Conservation (phyloP, 2,888 invertebrate genomes). For the Prenolepis imparis region DNA sequence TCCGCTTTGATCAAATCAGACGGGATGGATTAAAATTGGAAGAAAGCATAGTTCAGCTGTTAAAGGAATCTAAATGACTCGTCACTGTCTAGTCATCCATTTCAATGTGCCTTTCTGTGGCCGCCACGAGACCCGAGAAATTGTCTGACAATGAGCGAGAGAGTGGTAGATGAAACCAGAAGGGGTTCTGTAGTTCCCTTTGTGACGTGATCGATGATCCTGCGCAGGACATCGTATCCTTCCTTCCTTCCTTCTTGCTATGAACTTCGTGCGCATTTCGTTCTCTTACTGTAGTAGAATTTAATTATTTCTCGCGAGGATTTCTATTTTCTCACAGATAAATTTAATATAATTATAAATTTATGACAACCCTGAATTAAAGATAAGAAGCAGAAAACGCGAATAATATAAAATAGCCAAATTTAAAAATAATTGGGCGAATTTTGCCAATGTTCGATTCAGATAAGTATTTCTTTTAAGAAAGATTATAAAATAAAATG, state of each 20-base stretch:
- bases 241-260: conserved; percentile 13
- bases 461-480: background rate
- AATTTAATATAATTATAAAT: background rate
- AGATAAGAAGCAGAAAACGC: background rate
- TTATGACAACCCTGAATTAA: background rate
- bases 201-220: conserved; percentile 74
- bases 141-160: conserved; percentile 75
- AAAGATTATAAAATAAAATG: background rate
- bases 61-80: conserved; percentile 63
- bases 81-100: conserved; percentile 67
- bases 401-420: background rate
- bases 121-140: conserved; percentile 60
- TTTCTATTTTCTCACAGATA: conserved; percentile 24
- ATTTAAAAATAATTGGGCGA: background rate
- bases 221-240: conserved; percentile 67
- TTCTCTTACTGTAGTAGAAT: background rate
- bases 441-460: background rate
- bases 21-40: conserved; percentile 38
- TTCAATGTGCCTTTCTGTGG: conserved; percentile 60
- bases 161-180: conserved; percentile 69
- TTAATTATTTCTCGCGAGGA: conserved; percentile 33
- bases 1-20: conserved; percentile 45
- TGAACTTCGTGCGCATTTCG: conserved; percentile 6
- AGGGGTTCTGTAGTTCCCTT: conserved; percentile 65
- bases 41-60: conserved; percentile 47